Conservation (phyloP, 2,797 vertebrate genomes). For the Rhinogobio ventralis region DNA sequence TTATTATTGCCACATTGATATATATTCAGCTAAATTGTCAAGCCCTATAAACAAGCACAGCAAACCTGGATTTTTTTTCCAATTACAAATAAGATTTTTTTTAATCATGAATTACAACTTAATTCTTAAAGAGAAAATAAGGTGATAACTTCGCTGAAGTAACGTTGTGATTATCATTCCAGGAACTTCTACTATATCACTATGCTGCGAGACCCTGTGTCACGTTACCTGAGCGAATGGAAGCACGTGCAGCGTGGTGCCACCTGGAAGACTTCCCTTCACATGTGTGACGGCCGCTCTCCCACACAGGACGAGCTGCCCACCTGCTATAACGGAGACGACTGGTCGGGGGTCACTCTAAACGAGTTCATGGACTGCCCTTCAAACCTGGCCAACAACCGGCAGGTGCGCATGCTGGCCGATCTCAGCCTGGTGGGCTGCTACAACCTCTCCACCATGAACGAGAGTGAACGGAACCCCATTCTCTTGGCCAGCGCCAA, state of each 20-base stretch:
- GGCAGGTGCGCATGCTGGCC: constrained; percentile 94
- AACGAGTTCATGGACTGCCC: constrained; percentile 96
- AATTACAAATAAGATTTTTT: too few relatives aligned
- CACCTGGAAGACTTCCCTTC: constrained; percentile 88
- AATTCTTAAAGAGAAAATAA: neutral
- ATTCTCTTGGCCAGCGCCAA: constrained; percentile 95
- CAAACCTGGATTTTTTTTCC: too few relatives aligned
- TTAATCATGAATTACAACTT: neutral
- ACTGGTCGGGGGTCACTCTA: constrained; percentile 87
- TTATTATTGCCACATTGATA: too few relatives aligned
- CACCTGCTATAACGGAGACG: constrained; percentile 84
- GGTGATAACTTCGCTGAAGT: neutral
- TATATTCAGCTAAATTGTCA: too few relatives aligned
- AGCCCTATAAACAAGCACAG: too few relatives aligned
- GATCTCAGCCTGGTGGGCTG: constrained; percentile 97
- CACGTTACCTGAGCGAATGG: constrained; percentile 88
- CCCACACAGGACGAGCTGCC: constrained; percentile 86
- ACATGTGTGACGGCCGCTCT: constrained; percentile 88
- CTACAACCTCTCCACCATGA: constrained; percentile 92
- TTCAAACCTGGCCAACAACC: constrained; percentile 96
- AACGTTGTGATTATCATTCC: constrained; percentile 68
- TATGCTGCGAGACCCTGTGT: constrained; percentile 88
- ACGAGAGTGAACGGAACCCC: constrained; percentile 88
- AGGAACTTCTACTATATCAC: constrained; percentile 93
- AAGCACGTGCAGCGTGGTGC: constrained; percentile 89